phyloP scores from a whole-genome alignment of 2,888 invertebrate genomes.

The Agriopis marginaria region DNA sequence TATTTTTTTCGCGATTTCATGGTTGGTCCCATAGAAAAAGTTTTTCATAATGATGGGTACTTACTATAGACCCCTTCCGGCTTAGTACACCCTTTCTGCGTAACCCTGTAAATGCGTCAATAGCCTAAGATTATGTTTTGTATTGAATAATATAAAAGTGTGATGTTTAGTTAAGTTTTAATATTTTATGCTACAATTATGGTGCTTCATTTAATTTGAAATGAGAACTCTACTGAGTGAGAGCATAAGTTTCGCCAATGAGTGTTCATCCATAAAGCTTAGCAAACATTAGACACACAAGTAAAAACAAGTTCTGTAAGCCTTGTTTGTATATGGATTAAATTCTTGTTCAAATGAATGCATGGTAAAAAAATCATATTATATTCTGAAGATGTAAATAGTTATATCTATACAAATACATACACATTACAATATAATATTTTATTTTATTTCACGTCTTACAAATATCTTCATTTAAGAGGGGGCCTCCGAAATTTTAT shows the following conservation, averaged over 20 bases:
- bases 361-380: conserved; percentile 6
- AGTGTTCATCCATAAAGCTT: too few species aligned
- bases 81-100: too few species aligned
- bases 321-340: too few species aligned
- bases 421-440: conserved; percentile 6
- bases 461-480: background rate
- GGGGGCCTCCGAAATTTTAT: too few species aligned
- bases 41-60: background rate
- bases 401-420: conserved; percentile 11
- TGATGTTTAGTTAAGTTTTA: conserved; percentile 30
- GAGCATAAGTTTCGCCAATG: too few species aligned
- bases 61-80: background rate
- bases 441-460: background rate
- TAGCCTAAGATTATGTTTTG: conserved; percentile 20
- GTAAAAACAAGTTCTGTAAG: too few species aligned
- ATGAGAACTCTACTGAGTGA: background rate
- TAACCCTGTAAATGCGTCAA: conserved; percentile 7
- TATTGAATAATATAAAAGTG: conserved; percentile 20
- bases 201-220: conserved; percentile 20
- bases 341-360: too few species aligned
- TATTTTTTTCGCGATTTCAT: too few species aligned
- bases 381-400: conserved; percentile 11
- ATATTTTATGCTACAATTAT: conserved; percentile 11
- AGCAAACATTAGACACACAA: too few species aligned
- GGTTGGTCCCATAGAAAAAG: too few species aligned